Base-by-base conservation (phyloP, 2,797 vertebrate genomes). In the Xenops minutus region DNA sequence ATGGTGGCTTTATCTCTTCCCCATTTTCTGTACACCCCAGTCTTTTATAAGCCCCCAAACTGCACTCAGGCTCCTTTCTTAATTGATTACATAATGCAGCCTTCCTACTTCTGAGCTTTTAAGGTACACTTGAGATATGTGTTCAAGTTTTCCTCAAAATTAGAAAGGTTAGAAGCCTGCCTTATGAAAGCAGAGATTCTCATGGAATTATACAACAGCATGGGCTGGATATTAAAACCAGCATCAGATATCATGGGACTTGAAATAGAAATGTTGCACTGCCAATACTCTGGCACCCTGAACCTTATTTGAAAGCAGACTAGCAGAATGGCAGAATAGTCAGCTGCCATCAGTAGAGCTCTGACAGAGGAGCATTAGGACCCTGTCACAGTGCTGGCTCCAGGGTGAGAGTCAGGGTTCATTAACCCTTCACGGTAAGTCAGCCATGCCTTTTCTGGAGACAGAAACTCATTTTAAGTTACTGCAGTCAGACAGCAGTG, bases 271-370 rank as follows among this genome's bases (percentile, higher is more conserved):
- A 34, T 41, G 21, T 51, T 66, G 32, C 9, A 7, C 21, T 61
- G 15, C 12, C 16, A 27, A 6, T 23, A 39, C 23, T 44, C 51
- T 29, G 30, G 18, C 26, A 62, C 14, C 4, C 20, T 1, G 8
- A 49, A 39, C 5, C 22, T 51, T 4, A 0, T 14, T 34, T 63
- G 75, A 61, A 81, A 74, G 58, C 18, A n/a, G 29, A 78, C 22
- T 34, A 62, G 49, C 3, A n/a, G n/a, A n/a, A n/a, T 21, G 48
- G 4, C 27, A 62, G 26, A 22, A 30, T 4, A 20, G 6, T 24
- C 27, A 1, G 0, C 54, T 66, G 34, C 10, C 4, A 1, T 52
- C 29, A 37, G 7, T 10, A 43, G 30, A 61, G 10, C 0, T 2
- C 43, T 59, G 49, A 23, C 46, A 43, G 36, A 12, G 17, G 30